Evolutionary conservation across 1,140 invertebrate species (phyloP).

Genomic region (Hycleus phaleratus): DNA sequence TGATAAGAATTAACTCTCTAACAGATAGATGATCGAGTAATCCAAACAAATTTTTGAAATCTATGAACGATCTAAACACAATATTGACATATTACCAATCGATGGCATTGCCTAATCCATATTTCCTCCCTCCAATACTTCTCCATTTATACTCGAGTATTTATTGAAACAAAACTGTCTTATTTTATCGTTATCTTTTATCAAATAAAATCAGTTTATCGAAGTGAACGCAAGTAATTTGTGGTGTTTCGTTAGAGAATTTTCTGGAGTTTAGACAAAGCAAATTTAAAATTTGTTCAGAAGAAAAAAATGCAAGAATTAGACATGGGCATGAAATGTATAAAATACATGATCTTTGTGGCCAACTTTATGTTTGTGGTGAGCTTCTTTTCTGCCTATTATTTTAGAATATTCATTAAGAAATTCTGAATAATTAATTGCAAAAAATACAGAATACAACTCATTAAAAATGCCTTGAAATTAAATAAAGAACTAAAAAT

Average conservation of each 20-base stretch:
- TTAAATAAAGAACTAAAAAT: no score
- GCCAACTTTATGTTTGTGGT: slow-evolving; percentile 83
- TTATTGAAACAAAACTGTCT: background rate
- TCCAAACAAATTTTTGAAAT: no score
- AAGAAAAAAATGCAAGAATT: slow-evolving; percentile 46
- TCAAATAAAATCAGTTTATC: background rate
- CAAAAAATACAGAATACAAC: no score
- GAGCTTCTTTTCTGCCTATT: slow-evolving; percentile 43
- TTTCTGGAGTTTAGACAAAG: background rate
- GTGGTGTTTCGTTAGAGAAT: background rate
- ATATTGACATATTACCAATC: no score
- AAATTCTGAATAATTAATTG: no score
- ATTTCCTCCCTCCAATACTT: no score
- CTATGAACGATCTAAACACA: no score
- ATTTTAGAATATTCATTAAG: background rate
- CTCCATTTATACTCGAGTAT: background rate
- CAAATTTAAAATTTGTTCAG: slow-evolving; percentile 5
- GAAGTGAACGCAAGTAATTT: background rate
- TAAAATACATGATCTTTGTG: slow-evolving; percentile 75
- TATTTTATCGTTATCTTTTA: slow-evolving; percentile 7
- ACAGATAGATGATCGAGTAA: no score
- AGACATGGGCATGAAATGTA: slow-evolving; percentile 66
- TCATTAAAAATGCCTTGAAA: no score
- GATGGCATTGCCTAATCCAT: no score
- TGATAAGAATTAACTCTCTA: no score